Base-by-base conservation (phyloP, 2,888 invertebrate species). In the Amiota mariae region DNA sequence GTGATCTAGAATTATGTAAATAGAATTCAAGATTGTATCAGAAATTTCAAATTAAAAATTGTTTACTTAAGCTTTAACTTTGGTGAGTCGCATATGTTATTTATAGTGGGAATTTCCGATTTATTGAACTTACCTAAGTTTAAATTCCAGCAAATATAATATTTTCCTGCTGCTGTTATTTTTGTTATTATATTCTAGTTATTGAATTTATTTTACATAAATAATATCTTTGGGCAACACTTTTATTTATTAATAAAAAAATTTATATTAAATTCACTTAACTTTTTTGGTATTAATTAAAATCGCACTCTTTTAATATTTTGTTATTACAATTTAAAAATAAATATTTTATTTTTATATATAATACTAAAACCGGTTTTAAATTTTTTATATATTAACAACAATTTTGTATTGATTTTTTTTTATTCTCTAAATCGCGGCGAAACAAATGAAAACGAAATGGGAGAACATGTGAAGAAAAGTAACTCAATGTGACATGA, bases 281-380 rank as follows among this genome's bases (percentile, higher is more conserved):
- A 54, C 15, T 51, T 54, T 54, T 15, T 54, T 54, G 54, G 10
- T 54, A 54, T 54, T 54, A 59, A 57, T 15, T 57, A 59, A 59
- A 59, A 59, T 20, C 54, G 15, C 54, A n/a, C n/a, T 59, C 20
- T 59, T 59, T 59, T 6, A 51, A 24, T 51, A 48, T 66, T 66
- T 51, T 51, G 47, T 67, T 24, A 48, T 48, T 49, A 49, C 36
- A 15, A 36, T 12, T 54, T 24, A 68, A 24, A 51, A 24, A 51
- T 67, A 67, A 67, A 51, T 67, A 51, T 51, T 49, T 20, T 51
- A 67, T 67, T 67, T 49, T 20, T 51, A 67, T 67, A 51, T 24
- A 24, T 24, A 66, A 15, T 48, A 48, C 72, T 74, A 59, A 75
- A 85, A 84, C 83, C 78, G 86, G 85, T 84, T 85, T 24, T 46